A percentile compares a stretch with the other conserved stretches of the same genome.
Evolutionary conservation across 1,140 invertebrate species (phyloP).

Genomic region (Drosophila ficusphila): DNA sequence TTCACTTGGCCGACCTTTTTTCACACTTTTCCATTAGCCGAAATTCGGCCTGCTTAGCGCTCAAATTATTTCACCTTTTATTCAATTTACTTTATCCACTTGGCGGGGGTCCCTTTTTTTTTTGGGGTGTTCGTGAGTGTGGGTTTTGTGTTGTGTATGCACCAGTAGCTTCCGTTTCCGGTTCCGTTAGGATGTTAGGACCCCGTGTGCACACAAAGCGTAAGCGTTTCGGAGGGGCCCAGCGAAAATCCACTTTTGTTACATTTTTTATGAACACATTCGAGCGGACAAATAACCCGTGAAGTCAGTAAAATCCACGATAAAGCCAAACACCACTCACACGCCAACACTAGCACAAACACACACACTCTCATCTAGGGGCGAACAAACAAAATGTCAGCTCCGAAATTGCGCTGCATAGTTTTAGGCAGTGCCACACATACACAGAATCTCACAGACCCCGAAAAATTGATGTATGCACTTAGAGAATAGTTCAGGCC

Average conservation of each 20-base stretch:
- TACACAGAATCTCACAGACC: conserved; percentile 41
- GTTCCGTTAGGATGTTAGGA: conserved; percentile 29
- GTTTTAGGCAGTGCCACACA: conserved; percentile 63
- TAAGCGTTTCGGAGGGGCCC: conserved; percentile 28
- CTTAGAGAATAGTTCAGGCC: background rate
- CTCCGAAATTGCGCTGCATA: conserved; percentile 72
- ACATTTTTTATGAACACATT: conserved; percentile 79
- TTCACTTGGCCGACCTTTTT: conserved; percentile 55
- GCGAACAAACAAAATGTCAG: conserved; percentile 69
- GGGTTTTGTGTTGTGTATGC: conserved; percentile 29
- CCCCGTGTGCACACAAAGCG: conserved; percentile 34
- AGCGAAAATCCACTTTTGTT: conserved; percentile 71
- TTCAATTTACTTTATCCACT: conserved; percentile 71
- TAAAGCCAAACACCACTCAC: conserved; percentile 60
- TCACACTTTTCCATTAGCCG: conserved; percentile 65
- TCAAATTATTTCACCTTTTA: conserved; percentile 76
- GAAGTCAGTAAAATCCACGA: conserved; percentile 76
- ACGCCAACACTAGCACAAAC: conserved; percentile 9
- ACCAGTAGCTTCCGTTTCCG: conserved; percentile 58
- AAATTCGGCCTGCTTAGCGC: conserved; percentile 53
- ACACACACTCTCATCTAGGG: conserved; percentile 13
- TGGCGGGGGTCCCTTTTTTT: conserved; percentile 33
- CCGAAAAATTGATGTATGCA: conserved; percentile 34
- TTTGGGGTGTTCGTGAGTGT: conserved; percentile 7
- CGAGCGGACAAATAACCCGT: conserved; percentile 74